Evolutionary conservation across 2,888 invertebrate species (phyloP).

Genomic region (Drosophila sordidapex): DNA sequence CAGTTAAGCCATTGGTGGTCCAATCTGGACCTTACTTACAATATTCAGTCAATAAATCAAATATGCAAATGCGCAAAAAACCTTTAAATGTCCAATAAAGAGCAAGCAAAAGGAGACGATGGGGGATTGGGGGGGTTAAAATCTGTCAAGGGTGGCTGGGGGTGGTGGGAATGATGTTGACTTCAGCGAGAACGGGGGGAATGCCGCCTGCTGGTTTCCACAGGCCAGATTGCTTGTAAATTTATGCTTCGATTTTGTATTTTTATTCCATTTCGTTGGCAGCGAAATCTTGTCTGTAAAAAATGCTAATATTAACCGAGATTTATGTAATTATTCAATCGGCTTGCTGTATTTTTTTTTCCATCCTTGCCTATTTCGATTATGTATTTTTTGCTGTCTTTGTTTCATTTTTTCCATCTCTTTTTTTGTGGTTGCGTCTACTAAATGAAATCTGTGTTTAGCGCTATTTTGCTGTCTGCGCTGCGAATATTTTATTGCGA

Average conservation of each 20-base stretch:
- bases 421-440: conserved; percentile 26
- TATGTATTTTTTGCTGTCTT: conserved; percentile 12
- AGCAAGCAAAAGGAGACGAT: conserved; percentile 23
- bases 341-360: conserved; percentile 53
- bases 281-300: conserved; percentile 50
- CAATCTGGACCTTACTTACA: conserved; percentile 64
- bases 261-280: conserved; percentile 27
- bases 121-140: neutral
- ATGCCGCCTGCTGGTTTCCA: conserved; percentile 26
- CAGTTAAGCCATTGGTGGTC: conserved; percentile 49
- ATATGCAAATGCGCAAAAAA: conserved; percentile 75
- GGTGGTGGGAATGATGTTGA: no score
- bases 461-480: conserved; percentile 32
- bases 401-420: conserved; percentile 4
- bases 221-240: conserved; percentile 71
- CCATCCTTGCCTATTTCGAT: conserved; percentile 14
- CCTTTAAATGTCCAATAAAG: conserved; percentile 81
- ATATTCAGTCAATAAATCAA: conserved; percentile 77
- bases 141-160: no score
- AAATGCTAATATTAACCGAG: conserved; percentile 74
- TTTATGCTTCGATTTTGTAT: conserved; percentile 77
- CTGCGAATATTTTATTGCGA: conserved; percentile 46
- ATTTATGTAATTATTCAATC: conserved; percentile 81
- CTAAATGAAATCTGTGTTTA: conserved; percentile 66
- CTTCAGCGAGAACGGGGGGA: neutral